phyloP scores from a whole-genome alignment of 2,888 invertebrate species.

The Nipponacmea schrenckii region DNA sequence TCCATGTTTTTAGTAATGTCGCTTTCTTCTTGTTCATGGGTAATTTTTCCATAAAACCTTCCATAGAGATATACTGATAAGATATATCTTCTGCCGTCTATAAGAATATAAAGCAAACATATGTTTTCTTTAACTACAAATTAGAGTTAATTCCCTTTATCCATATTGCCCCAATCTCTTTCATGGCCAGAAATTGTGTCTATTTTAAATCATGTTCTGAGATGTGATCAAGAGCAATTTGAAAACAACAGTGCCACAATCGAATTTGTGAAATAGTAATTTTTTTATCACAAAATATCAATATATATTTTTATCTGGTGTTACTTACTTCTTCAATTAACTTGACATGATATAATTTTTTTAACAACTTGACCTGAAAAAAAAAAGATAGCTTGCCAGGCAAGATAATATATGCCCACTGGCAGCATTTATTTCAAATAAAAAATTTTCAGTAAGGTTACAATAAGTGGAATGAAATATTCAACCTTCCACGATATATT shows the following conservation, averaged over 20 bases:
- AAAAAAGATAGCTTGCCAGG: no score
- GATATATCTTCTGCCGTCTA: slow-evolving; percentile 57
- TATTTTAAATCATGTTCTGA: no score
- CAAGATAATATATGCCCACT: no score
- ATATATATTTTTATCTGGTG: background rate
- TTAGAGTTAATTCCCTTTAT: background rate
- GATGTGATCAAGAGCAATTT: no score
- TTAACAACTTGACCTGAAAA: slow-evolving; percentile 56
- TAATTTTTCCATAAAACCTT: slow-evolving; percentile 72
- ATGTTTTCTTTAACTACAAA: background rate
- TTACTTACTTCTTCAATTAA: slow-evolving; percentile 60
- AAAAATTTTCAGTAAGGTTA: no score
- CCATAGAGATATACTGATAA: slow-evolving; percentile 68
- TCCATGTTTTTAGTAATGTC: slow-evolving; percentile 74
- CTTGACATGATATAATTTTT: slow-evolving; percentile 57
- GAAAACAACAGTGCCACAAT: no score
- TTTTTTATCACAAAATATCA: no score
- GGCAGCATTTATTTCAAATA: no score
- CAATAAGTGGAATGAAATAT: no score
- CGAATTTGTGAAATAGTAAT: no score
- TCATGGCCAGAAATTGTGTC: background rate
- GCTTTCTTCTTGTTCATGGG: slow-evolving; percentile 71
- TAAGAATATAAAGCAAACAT: slow-evolving; percentile 8
- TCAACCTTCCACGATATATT: no score
- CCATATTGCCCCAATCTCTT: background rate